Evolutionary conservation across 1,140 invertebrate species (phyloP).

Genomic region (Choristoneura fumiferana): DNA sequence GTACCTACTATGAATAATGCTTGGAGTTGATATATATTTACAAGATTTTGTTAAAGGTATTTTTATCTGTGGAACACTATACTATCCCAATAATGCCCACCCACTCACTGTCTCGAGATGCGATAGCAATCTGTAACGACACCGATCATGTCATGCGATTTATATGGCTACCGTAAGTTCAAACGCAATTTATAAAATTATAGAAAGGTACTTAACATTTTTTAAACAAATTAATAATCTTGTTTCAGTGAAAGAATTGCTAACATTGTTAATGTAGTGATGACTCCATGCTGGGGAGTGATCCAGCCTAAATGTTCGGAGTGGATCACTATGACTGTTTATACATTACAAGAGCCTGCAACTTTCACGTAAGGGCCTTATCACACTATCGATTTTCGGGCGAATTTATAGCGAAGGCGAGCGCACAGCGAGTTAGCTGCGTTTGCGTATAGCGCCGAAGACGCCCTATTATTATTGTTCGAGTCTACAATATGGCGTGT

Average conservation of each 20-base stretch:
- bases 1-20: not conserved
- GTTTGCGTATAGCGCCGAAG: too few species aligned
- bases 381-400: too few species aligned
- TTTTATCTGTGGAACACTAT: constrained; percentile 60
- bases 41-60: constrained; percentile 45
- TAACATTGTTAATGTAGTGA: constrained; percentile 65
- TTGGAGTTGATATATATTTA: not conserved
- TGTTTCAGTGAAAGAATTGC: constrained; percentile 61
- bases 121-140: constrained; percentile 61
- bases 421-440: too few species aligned
- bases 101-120: constrained; percentile 60
- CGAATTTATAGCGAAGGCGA: too few species aligned
- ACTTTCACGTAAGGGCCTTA: constrained; percentile 72
- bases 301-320: constrained; percentile 52
- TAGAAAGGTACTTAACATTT: not conserved
- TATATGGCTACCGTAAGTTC: constrained; percentile 72
- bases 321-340: constrained; percentile 71
- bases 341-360: constrained; percentile 63
- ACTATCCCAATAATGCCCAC: constrained; percentile 60
- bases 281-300: constrained; percentile 71
- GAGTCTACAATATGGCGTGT: too few species aligned
- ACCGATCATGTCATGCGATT: constrained; percentile 60
- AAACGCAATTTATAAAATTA: not conserved
- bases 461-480: too few species aligned
- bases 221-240: constrained; percentile 14